Percentiles rank a stretch among this genome's conserved stretches.
Conservation (phyloP, 2,888 invertebrate genomes). For the Philopedon plagiatum region DNA sequence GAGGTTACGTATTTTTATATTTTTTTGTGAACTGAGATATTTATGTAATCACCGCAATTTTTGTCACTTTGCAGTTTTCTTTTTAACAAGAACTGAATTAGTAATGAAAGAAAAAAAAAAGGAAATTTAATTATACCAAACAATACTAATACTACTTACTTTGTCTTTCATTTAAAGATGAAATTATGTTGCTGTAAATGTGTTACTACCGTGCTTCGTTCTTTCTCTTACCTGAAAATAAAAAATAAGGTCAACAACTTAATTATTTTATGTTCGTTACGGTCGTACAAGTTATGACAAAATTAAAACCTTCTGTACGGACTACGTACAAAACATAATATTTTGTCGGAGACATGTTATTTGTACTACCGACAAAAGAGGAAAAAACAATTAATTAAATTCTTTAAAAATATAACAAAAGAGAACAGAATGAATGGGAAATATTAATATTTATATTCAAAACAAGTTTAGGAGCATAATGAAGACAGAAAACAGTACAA, state of each 20-base stretch:
- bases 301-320: not conserved
- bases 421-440: no score
- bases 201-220: not conserved
- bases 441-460: no score
- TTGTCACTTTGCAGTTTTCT: not conserved
- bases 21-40: no score
- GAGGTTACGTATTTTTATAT: no score
- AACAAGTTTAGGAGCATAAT: no score
- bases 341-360: no score
- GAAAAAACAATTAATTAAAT: no score
- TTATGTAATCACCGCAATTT: no score
- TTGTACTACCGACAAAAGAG: no score
- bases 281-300: not conserved
- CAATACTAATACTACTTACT: slow-evolving; percentile 6
- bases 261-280: slow-evolving; percentile 1
- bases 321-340: no score
- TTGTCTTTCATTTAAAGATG: not conserved
- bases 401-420: no score
- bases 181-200: not conserved
- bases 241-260: slow-evolving; percentile 20
- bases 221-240: slow-evolving; percentile 15
- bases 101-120: not conserved
- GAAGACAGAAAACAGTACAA: no score
- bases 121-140: not conserved
- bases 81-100: not conserved